Percentiles rank a stretch among this genome's conserved stretches.
phyloP scores from a whole-genome alignment of 2,888 invertebrate species.

The Apantesis nais region DNA sequence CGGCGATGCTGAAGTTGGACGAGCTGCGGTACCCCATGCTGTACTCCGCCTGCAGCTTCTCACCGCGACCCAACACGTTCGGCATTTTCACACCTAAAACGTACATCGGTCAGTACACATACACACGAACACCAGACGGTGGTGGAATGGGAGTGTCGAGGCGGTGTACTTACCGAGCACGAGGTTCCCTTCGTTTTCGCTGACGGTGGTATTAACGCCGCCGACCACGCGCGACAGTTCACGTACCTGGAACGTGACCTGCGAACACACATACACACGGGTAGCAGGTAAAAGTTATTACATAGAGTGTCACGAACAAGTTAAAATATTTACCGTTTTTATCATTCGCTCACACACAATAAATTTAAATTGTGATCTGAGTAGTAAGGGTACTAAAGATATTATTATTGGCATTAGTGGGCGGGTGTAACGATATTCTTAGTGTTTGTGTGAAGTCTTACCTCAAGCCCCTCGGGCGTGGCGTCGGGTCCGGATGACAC shows the following conservation, averaged over 20 bases:
- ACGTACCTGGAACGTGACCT: constrained; percentile 94
- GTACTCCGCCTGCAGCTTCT: constrained; percentile 92
- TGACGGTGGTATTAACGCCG: constrained; percentile 94
- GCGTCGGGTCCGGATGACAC: constrained; percentile 92
- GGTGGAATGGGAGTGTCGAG: not conserved
- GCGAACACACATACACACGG: constrained; percentile 35
- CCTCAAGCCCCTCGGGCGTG: constrained; percentile 93
- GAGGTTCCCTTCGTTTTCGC: constrained; percentile 96
- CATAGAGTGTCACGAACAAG: no score
- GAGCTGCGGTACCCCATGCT: constrained; percentile 93
- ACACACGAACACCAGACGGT: not conserved
- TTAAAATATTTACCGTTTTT: no score
- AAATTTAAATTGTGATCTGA: no score
- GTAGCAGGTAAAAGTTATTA: not conserved
- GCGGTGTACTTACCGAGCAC: constrained; percentile 84
- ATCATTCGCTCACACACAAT: no score
- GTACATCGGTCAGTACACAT: not conserved
- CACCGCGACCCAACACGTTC: constrained; percentile 95
- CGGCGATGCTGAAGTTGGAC: constrained; percentile 91
- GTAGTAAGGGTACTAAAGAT: no score
- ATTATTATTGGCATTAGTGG: not conserved
- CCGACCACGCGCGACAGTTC: constrained; percentile 94
- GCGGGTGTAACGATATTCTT: no score
- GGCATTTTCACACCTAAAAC: constrained; percentile 88
- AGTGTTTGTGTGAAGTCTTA: constrained; percentile 51